These are phyloP conservation scores for Platypus cylindrus DNA, from an alignment of 2,888 invertebrate genomes.

Conservation along the genomic window DNA sequence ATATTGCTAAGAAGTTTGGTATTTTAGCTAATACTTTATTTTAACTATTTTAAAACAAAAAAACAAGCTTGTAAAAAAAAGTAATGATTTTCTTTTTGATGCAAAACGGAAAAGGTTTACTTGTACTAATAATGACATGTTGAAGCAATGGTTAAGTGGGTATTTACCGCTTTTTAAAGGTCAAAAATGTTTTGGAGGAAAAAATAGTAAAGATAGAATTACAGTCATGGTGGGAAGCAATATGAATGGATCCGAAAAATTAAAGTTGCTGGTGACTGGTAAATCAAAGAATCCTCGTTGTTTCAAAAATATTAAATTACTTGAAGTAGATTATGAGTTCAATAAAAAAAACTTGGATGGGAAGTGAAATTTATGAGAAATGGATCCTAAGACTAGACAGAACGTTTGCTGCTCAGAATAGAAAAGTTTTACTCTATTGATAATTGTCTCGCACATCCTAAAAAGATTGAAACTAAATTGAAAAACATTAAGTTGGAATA, in stretches of 20 bases:
- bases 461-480: constrained; percentile 7
- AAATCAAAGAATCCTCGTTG: constrained; percentile 22
- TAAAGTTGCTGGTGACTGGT: constrained; percentile 22
- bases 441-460: constrained; percentile 13
- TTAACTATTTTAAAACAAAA: constrained; percentile 3
- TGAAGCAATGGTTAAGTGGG: too few species aligned
- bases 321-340: constrained; percentile 18
- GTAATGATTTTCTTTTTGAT: too few species aligned
- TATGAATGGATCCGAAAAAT: constrained; percentile 22
- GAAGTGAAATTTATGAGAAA: constrained; percentile 8
- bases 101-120: too few species aligned
- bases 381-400: constrained; percentile 12
- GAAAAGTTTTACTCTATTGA: constrained; percentile 16
- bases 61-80: background rate
- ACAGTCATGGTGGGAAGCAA: constrained; percentile 20
- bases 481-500: constrained; percentile 14
- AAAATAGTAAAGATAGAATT: too few species aligned
- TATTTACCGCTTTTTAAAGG: too few species aligned
- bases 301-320: constrained; percentile 16
- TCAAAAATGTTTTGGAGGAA: too few species aligned
- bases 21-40: constrained; percentile 2
- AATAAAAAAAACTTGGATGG: constrained; percentile 13
- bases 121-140: too few species aligned
- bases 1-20: constrained; percentile 4
- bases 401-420: constrained; percentile 7